Conservation (phyloP, 2,113 vertebrate genomes). For the Caretta caretta region DNA sequence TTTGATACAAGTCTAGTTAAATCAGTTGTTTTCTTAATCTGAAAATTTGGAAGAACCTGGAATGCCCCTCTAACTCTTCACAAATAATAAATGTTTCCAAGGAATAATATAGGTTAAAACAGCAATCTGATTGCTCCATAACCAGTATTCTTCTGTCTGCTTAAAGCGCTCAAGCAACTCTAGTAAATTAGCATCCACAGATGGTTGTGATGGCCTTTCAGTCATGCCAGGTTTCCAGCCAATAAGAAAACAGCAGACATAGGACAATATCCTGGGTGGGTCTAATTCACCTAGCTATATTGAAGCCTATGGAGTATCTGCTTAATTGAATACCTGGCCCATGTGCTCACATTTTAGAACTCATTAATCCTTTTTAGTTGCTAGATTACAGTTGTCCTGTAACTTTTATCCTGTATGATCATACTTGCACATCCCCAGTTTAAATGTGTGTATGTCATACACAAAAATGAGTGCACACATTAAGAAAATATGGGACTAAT, state of each 20-base stretch:
- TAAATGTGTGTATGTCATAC: rapidly evolving
- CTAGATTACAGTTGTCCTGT: rapidly evolving
- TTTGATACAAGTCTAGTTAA: background rate
- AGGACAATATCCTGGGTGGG: background rate
- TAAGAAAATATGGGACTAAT: rapidly evolving
- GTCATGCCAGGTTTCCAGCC: background rate
- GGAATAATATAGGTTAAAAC: background rate
- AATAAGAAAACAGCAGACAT: background rate
- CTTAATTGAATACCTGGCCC: background rate
- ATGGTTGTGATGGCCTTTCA: background rate
- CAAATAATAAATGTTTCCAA: background rate
- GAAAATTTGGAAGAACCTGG: background rate
- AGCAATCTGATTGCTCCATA: background rate
- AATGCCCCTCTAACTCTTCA: background rate
- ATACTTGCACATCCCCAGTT: background rate
- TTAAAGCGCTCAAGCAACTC: background rate
- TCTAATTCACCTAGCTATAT: background rate
- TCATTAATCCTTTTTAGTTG: background rate
- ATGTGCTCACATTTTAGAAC: background rate
- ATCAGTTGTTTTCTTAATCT: background rate
- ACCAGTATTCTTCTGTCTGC: background rate
- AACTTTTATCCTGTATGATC: rapidly evolving
- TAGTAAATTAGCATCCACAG: background rate
- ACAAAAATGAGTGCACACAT: background rate
- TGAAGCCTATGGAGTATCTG: background rate